Conservation (phyloP, 2,113 vertebrate species). For the Suricata suricatta region DNA sequence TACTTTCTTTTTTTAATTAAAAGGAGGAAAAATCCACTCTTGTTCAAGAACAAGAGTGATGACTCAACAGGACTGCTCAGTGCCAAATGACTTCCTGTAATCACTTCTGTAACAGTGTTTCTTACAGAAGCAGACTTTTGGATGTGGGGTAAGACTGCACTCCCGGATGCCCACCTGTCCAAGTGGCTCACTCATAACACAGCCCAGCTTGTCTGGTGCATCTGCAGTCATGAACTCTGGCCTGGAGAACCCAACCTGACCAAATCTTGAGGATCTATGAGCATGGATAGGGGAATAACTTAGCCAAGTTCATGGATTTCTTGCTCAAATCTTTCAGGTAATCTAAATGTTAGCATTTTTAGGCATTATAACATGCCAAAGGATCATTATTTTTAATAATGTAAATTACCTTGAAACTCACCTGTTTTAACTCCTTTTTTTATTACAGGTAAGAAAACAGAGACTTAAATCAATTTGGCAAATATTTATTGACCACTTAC, state of each 20-base stretch:
- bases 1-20: slow-evolving; percentile 72
- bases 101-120: neutral
- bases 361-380: neutral
- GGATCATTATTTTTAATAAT: neutral
- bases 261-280: neutral
- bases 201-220: neutral
- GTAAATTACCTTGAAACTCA: neutral
- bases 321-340: neutral
- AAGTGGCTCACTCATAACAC: neutral
- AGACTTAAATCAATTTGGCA: neutral
- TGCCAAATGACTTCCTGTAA: slow-evolving; percentile 72
- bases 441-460: neutral
- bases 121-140: slow-evolving; percentile 16
- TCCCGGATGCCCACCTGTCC: neutral
- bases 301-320: neutral
- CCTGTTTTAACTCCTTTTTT: neutral
- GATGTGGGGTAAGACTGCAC: neutral
- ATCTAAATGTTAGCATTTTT: neutral
- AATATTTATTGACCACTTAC: neutral
- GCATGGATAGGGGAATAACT: neutral
- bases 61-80: slow-evolving; percentile 44
- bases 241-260: neutral
- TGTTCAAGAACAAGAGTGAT: slow-evolving; percentile 65
- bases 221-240: neutral
- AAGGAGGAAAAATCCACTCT: slow-evolving; percentile 45